Evolutionary conservation across 2,113 vertebrate species (phyloP).

Genomic region (Sylvia atricapilla): DNA sequence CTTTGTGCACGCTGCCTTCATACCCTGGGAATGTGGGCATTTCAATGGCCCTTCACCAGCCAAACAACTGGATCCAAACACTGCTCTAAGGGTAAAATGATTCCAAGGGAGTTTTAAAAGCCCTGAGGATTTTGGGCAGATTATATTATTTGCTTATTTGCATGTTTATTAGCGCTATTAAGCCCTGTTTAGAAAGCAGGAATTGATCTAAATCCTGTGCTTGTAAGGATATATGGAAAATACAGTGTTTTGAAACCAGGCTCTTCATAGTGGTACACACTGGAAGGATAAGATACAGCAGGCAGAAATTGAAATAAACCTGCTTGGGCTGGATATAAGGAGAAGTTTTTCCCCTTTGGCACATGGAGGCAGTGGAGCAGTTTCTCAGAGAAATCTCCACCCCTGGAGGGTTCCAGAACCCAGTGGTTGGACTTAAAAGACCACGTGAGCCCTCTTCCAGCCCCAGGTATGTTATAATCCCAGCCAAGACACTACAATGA

Average conservation of each 20-base stretch:
- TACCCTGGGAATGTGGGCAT: background rate
- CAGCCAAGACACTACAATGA: background rate
- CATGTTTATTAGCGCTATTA: background rate
- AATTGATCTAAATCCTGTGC: background rate
- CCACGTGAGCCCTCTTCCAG: background rate
- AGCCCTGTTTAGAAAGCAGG: background rate
- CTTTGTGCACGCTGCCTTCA: background rate
- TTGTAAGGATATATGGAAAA: background rate
- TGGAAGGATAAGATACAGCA: background rate
- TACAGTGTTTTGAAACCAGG: background rate
- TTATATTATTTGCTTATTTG: background rate
- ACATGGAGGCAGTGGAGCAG: background rate
- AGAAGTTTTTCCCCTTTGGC: background rate
- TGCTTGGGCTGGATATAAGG: background rate
- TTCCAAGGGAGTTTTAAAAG: background rate
- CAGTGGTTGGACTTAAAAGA: background rate
- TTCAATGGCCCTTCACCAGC: background rate
- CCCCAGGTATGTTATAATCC: too few species aligned
- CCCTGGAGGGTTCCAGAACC: background rate
- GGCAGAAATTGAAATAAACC: background rate
- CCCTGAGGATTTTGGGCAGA: background rate
- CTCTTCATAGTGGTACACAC: fast-evolving
- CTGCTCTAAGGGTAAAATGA: background rate
- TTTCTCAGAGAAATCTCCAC: background rate
- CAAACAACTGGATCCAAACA: background rate